These are phyloP conservation scores for Drosophila phalerata DNA, from an alignment of 2,888 invertebrate species.

Conservation along the genomic window DNA sequence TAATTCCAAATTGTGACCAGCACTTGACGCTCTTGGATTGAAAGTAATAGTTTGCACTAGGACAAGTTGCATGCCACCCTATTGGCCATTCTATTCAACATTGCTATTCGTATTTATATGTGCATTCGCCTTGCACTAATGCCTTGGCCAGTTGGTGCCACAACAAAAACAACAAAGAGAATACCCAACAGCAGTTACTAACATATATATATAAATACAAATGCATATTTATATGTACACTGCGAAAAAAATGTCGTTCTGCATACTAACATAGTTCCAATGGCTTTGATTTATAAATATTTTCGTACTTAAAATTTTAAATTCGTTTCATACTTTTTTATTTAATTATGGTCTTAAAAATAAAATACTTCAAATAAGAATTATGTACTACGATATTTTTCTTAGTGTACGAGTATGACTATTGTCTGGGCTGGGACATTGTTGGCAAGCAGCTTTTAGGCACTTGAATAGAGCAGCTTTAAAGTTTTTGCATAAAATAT, in stretches of 20 bases:
- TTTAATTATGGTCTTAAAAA: no score
- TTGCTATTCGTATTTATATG: conserved; percentile 40
- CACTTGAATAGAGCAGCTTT: conserved; percentile 50
- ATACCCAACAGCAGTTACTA: conserved; percentile 18
- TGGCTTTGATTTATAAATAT: no score
- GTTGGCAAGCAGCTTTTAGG: conserved; percentile 51
- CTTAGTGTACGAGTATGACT: conserved; percentile 12
- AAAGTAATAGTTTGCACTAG: conserved; percentile 29
- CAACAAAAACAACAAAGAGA: conserved; percentile 19
- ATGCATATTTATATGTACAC: conserved; percentile 15
- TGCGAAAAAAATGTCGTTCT: not conserved
- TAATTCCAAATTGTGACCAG: conserved; percentile 56
- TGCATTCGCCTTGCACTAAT: conserved; percentile 69
- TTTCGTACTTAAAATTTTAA: no score
- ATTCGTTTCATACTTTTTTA: no score
- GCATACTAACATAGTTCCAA: no score
- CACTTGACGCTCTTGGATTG: conserved; percentile 20
- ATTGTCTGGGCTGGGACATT: conserved; percentile 43
- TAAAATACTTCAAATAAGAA: no score
- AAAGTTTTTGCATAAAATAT: conserved; percentile 72
- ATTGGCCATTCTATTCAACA: conserved; percentile 28
- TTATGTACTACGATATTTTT: no score
- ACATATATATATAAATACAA: conserved; percentile 20
- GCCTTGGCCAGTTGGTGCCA: conserved; percentile 33
- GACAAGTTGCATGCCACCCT: conserved; percentile 21